Percentiles rank a stretch among this genome's conserved stretches.
Evolutionary conservation across 1,140 invertebrate species (phyloP).

Genomic region (Mylabris phalerata): DNA sequence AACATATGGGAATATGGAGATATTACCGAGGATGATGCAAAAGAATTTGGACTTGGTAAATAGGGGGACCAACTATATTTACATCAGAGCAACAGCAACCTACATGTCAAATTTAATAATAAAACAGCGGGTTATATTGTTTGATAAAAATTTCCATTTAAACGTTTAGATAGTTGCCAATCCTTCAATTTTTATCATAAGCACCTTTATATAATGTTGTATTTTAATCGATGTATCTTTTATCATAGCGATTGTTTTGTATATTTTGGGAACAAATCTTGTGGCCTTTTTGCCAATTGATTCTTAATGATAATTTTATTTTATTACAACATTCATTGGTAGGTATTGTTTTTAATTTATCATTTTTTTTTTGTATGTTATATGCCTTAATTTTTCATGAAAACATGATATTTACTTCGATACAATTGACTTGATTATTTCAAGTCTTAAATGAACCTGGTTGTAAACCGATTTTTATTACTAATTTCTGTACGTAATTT

Average conservation of each 20-base stretch:
- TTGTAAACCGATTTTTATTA: conserved; percentile 11
- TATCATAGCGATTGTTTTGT: conserved; percentile 9
- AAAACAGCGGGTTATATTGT: conserved; percentile 10
- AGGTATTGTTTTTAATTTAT: conserved; percentile 6
- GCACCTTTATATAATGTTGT: conserved; percentile 3
- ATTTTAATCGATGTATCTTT: conserved; percentile 9
- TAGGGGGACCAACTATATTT: conserved; percentile 14
- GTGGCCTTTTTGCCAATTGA: conserved; percentile 10
- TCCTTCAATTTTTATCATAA: conserved; percentile 9
- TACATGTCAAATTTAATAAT: conserved; percentile 9
- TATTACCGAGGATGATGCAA: conserved; percentile 91
- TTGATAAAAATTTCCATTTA: conserved; percentile 13
- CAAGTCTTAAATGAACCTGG: conserved; percentile 12
- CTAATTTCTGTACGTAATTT: conserved; percentile 6
- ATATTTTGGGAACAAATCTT: conserved; percentile 11
- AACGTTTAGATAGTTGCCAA: conserved; percentile 14
- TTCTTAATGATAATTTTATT: conserved; percentile 7
- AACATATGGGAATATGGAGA: conserved; percentile 96
- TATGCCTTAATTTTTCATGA: background rate
- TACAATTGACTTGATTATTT: conserved; percentile 8
- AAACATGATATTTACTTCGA: too few relatives aligned
- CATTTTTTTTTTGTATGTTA: conserved; percentile 8
- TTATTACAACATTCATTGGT: conserved; percentile 2
- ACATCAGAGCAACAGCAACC: conserved; percentile 14
- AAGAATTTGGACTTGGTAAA: conserved; percentile 65